Percentiles rank a stretch among this genome's conserved stretches.
These are phyloP conservation scores for Rhyzopertha dominica DNA, from an alignment of 1,140 invertebrate species.

Conservation along the genomic window DNA sequence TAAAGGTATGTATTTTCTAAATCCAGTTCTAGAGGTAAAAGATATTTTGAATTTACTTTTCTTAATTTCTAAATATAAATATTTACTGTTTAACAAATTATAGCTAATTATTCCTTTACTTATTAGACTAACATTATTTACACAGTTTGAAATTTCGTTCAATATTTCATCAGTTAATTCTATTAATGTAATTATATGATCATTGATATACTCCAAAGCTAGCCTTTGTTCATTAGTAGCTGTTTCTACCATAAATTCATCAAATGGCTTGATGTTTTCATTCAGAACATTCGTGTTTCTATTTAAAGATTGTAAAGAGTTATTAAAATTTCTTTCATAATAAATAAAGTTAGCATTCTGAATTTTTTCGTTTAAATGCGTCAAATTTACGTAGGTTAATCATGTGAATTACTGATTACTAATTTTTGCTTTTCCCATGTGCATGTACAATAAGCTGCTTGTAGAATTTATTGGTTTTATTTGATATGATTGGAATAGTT, in stretches of 20 bases:
- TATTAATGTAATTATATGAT: constrained; percentile 10
- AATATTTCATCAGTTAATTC: constrained; percentile 16
- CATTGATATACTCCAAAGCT: too few relatives aligned
- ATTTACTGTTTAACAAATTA: too few relatives aligned
- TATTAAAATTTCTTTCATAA: too few relatives aligned
- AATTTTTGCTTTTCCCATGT: constrained; percentile 4
- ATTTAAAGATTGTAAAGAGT: too few relatives aligned
- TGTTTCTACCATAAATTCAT: too few relatives aligned
- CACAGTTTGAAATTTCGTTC: background rate
- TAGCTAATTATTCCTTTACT: background rate
- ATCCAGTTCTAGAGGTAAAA: background rate
- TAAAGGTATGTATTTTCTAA: background rate
- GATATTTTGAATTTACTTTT: background rate
- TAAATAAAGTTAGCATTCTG: too few relatives aligned
- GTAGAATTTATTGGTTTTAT: background rate
- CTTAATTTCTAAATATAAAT: background rate
- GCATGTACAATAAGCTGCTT: background rate
- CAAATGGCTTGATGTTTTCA: too few relatives aligned
- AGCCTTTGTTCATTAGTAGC: too few relatives aligned
- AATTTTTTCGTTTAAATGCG: constrained; percentile 3
- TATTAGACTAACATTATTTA: background rate
- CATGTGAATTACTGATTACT: constrained; percentile 13
- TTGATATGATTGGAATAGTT: background rate
- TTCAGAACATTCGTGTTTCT: too few relatives aligned
- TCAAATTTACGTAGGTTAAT: constrained; percentile 14